A percentile compares a stretch with the other conserved stretches of the same genome.
These are phyloP conservation scores for Tipula helvola DNA, from an alignment of 2,888 invertebrate genomes.

Conservation along the genomic window DNA sequence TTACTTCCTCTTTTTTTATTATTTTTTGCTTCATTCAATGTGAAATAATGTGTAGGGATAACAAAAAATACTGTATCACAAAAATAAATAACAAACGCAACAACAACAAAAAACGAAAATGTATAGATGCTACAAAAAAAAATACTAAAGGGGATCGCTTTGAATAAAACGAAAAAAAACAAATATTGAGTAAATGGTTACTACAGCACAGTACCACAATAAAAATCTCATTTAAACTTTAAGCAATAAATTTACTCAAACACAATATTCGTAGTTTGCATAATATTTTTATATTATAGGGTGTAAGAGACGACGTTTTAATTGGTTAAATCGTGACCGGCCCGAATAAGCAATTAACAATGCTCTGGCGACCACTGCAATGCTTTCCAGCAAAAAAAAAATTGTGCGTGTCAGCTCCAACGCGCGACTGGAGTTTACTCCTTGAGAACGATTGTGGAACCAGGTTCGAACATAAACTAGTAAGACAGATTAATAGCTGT, in stretches of 20 bases:
- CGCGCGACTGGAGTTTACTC: too few relatives aligned
- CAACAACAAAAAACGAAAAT: background rate
- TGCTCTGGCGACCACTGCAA: too few relatives aligned
- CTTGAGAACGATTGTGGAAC: too few relatives aligned
- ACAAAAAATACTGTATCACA: background rate
- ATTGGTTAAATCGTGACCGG: too few relatives aligned
- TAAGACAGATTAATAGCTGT: too few relatives aligned
- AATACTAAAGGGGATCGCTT: background rate
- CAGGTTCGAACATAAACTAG: too few relatives aligned
- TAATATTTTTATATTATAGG: too few relatives aligned
- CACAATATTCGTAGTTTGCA: too few relatives aligned
- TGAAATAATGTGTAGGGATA: background rate
- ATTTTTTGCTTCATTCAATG: background rate
- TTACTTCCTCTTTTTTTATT: background rate
- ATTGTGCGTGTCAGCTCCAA: too few relatives aligned
- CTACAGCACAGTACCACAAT: background rate
- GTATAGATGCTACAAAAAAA: background rate
- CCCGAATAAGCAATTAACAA: too few relatives aligned
- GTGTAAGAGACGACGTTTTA: too few relatives aligned
- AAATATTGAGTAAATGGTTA: background rate
- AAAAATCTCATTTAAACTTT: background rate
- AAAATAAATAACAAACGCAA: background rate
- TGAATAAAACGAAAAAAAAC: background rate
- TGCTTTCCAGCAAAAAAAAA: too few relatives aligned
- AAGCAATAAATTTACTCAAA: background rate